Evolutionary conservation across 2,797 vertebrate species (phyloP), one percentile per base, ranked within the genome.

Genomic region (Enteromius viviparus): DNA sequence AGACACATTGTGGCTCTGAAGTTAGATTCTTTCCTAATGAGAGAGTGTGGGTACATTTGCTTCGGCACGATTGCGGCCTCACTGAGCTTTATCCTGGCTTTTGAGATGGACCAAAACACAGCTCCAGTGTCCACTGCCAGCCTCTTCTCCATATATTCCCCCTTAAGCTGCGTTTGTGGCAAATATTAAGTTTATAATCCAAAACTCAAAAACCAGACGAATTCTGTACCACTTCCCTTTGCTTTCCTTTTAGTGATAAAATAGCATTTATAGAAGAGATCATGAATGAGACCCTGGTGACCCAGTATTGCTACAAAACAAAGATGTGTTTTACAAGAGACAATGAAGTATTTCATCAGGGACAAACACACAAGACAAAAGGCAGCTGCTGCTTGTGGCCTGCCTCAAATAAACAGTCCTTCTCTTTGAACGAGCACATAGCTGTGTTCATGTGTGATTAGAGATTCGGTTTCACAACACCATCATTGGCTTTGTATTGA

Each of bases 291-390:
- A 64, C 26, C 12, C 71, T 32, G 55, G 49, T 82, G 76, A 82
- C 49, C 60, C 3, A 29, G 37, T 58, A n/a, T 42, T 51, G 15
- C 37, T 81, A 17, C 17, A 12, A 85, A 55, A 72, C 55, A 84
- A 84, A 75, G 86, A 82, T 75, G 42, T 64, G 60, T 66, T 78
- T 55, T 51, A 47, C 9, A 34, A 42, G 23, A 60, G 26, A 88
- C 87, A 88, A 76, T 76, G 80, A 78, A 49, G 72, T 55, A 70
- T 83, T 85, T 86, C 80, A 86, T 69, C 17, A 15, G 60, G 40
- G 60, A 75, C 64, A 75, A 69, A 84, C 10, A 23, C 62, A 65
- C 68, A 62, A 42, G 62, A 70, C 65, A 79, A 82, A 80, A 76
- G 60, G 66, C 66, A 40, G 76, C 47, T 84, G 58, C 15, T 80